These are phyloP conservation scores for Onychostruthus taczanowskii DNA, from an alignment of 2,113 vertebrate species.

Conservation along the genomic window DNA sequence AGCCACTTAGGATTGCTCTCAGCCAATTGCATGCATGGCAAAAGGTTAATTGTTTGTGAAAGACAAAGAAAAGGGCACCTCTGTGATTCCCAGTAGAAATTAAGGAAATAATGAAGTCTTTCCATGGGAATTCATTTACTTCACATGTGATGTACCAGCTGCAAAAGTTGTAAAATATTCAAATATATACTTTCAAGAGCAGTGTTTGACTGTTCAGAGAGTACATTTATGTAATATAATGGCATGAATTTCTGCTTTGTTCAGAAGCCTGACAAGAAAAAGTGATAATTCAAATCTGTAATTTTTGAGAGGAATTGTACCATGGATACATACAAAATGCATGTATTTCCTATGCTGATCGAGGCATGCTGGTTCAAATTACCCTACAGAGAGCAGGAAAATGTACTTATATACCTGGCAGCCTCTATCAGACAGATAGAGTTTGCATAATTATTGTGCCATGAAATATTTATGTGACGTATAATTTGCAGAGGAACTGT, in stretches of 20 bases:
- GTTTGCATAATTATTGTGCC: background rate
- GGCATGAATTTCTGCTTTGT: background rate
- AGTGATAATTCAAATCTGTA: background rate
- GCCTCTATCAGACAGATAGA: background rate
- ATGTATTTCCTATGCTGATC: background rate
- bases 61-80: slow-evolving; percentile 65
- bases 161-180: background rate
- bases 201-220: background rate
- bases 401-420: background rate
- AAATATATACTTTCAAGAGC: background rate
- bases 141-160: background rate
- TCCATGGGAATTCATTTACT: slow-evolving; percentile 44
- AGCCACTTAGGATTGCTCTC: slow-evolving; percentile 58
- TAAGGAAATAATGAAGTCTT: slow-evolving; percentile 54
- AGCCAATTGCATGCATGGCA: slow-evolving; percentile 62
- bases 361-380: background rate
- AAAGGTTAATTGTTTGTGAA: slow-evolving; percentile 75
- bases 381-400: background rate
- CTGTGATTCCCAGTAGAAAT: slow-evolving; percentile 56
- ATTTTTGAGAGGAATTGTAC: background rate
- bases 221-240: background rate
- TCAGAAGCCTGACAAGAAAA: background rate
- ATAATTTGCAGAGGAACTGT: background rate
- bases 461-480: background rate
- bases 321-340: background rate